Percentiles rank a stretch among this genome's conserved stretches.
Conservation (phyloP, 2,113 vertebrate genomes). For the Electrona antarctica region DNA sequence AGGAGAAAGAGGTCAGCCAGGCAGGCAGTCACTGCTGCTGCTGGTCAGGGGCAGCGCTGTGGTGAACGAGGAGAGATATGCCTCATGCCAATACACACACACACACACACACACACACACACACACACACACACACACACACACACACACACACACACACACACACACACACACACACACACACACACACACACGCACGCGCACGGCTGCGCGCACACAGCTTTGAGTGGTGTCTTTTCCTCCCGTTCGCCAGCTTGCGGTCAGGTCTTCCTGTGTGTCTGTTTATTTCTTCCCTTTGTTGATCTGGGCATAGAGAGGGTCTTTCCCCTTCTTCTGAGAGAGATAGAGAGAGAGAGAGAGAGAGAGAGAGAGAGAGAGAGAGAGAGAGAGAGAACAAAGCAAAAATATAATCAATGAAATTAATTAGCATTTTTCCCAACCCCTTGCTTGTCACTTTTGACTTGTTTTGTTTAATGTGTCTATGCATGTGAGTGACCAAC, state of each 20-base stretch:
- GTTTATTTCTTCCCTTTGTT: slow-evolving; percentile 95
- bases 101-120: slow-evolving; percentile 26
- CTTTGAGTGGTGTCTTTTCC: slow-evolving; percentile 57
- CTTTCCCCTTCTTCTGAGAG: slow-evolving; percentile 83
- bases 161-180: slow-evolving; percentile 42
- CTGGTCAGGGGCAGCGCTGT: slow-evolving; percentile 29
- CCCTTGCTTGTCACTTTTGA: too few relatives aligned
- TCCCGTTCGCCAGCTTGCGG: slow-evolving; percentile 70
- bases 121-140: slow-evolving; percentile 33
- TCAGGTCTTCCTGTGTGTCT: slow-evolving; percentile 69
- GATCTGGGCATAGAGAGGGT: slow-evolving; percentile 96
- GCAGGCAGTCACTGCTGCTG: slow-evolving; percentile 20
- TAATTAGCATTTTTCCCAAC: too few relatives aligned
- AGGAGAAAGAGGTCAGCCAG: slow-evolving; percentile 48
- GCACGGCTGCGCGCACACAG: slow-evolving; percentile 35
- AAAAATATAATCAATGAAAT: too few relatives aligned
- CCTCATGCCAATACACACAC: slow-evolving; percentile 40
- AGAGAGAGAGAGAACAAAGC: too few relatives aligned
- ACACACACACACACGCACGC: slow-evolving; percentile 35
- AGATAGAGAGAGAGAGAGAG: too few relatives aligned
- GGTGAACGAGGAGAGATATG: slow-evolving; percentile 43
- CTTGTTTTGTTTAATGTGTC: too few relatives aligned
- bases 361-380: too few relatives aligned
- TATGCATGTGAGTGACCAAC: too few relatives aligned
- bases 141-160: slow-evolving; percentile 35